phyloP scores from a whole-genome alignment of 2,888 invertebrate species.

The Dione juno region DNA sequence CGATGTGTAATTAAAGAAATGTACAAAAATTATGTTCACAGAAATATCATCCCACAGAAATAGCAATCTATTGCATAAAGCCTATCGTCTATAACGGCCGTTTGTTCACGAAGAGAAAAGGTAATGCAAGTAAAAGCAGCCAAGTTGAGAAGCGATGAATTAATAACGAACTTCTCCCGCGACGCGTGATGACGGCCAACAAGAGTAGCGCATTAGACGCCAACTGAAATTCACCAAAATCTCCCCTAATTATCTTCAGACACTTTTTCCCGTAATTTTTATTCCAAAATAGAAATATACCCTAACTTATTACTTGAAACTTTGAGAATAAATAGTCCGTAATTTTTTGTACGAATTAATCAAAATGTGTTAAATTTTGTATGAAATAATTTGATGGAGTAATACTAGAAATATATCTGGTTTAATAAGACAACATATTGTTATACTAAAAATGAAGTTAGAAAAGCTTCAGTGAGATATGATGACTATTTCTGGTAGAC shows the following conservation, averaged over 20 bases:
- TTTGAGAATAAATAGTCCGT: conserved; percentile 20
- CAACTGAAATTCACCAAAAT: conserved; percentile 68
- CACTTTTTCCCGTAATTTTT: conserved; percentile 46
- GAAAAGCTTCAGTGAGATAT: conserved; percentile 73
- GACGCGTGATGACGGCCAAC: conserved; percentile 82
- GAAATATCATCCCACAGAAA: conserved; percentile 8
- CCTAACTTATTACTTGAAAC: conserved; percentile 41
- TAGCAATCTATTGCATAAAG: conserved; percentile 44
- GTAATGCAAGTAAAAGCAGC: conserved; percentile 68
- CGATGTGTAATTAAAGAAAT: not conserved
- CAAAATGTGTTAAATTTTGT: conserved; percentile 11
- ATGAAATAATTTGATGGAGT: not conserved
- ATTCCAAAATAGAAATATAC: conserved; percentile 45
- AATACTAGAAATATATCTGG: conserved; percentile 3
- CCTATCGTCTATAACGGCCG: conserved; percentile 53
- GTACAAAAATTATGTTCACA: not conserved
- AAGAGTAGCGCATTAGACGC: conserved; percentile 81
- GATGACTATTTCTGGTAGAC: conserved; percentile 75
- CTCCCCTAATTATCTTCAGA: conserved; percentile 63
- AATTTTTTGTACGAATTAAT: conserved; percentile 27
- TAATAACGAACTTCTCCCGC: conserved; percentile 81
- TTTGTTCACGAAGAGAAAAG: conserved; percentile 57
- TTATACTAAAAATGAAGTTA: conserved; percentile 72
- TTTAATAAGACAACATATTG: conserved; percentile 65
- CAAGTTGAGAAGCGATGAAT: conserved; percentile 76